Conservation (phyloP, 92 coral and sea anemone species). For the Siderastrea radians region DNA sequence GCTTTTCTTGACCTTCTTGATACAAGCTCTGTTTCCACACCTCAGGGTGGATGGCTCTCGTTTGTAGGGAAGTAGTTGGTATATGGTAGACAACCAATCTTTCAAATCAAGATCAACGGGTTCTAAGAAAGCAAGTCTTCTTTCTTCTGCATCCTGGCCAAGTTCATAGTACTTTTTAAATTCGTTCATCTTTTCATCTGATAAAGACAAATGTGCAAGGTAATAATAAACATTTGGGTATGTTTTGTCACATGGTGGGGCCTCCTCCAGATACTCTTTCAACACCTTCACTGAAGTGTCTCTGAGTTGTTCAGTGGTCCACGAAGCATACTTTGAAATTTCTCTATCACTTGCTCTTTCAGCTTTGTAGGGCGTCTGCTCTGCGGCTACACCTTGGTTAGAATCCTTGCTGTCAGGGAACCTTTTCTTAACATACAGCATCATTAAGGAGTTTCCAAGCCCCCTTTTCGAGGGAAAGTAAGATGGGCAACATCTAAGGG, state of each 20-base stretch:
- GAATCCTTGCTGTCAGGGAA: not conserved
- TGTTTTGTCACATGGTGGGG: slow-evolving; percentile 75
- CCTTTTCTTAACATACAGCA: not conserved
- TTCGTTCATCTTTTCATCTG: slow-evolving; percentile 7
- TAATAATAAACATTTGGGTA: slow-evolving; percentile 82
- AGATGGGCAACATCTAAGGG: slow-evolving; percentile 56
- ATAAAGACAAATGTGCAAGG: slow-evolving; percentile 50
- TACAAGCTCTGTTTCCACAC: slow-evolving; percentile 70
- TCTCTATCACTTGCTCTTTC: slow-evolving; percentile 3
- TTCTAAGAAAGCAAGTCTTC: slow-evolving; percentile 70
- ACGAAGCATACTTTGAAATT: slow-evolving; percentile 18
- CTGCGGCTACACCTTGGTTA: not conserved
- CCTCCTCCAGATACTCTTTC: slow-evolving; percentile 70
- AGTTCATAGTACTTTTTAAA: slow-evolving; percentile 57
- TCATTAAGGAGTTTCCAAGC: slow-evolving; percentile 44
- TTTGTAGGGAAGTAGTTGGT: slow-evolving; percentile 16
- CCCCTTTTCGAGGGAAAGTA: slow-evolving; percentile 62
- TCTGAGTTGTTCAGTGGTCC: slow-evolving; percentile 11
- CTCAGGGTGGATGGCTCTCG: too few species aligned
- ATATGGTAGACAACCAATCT: slow-evolving; percentile 1
- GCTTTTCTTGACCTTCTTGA: slow-evolving; percentile 24
- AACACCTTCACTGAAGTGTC: slow-evolving; percentile 31
- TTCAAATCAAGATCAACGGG: slow-evolving; percentile 46
- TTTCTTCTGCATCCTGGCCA: slow-evolving; percentile 84
- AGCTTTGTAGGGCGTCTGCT: not conserved